Conservation (phyloP, 2,888 invertebrate species). For the Apantesis nais region DNA sequence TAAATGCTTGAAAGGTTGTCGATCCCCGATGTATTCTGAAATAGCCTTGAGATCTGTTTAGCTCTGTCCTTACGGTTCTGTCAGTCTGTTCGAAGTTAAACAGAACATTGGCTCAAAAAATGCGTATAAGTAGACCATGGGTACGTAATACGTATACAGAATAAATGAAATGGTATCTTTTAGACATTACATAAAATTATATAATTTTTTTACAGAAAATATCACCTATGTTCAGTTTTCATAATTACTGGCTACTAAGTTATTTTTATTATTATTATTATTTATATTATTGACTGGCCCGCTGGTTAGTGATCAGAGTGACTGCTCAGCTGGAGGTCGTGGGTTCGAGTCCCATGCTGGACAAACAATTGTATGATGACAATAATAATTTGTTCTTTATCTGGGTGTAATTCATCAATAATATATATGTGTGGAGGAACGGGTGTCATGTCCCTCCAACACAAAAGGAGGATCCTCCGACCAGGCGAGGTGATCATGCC, state of each 20-base stretch:
- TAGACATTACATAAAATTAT: neutral
- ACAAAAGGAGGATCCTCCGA: too few relatives aligned
- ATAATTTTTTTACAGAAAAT: neutral
- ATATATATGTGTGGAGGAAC: too few relatives aligned
- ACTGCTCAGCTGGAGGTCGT: too few relatives aligned
- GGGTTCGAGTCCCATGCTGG: too few relatives aligned
- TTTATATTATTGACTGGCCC: too few relatives aligned
- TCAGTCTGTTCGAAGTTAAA: neutral
- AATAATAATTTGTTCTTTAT: too few relatives aligned
- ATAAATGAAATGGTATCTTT: neutral
- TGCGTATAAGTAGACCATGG: neutral
- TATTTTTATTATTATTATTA: too few relatives aligned
- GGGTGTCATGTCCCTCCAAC: too few relatives aligned
- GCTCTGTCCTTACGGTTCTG: neutral
- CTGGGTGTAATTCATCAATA: too few relatives aligned
- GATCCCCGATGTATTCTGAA: neutral
- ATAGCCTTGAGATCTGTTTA: neutral
- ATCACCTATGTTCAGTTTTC: neutral
- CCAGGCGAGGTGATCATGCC: too few relatives aligned
- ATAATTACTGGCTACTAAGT: neutral
- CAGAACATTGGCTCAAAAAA: neutral
- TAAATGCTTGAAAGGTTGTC: neutral
- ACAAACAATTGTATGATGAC: too few relatives aligned
- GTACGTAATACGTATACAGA: neutral
- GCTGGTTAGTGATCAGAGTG: too few relatives aligned